These are phyloP conservation scores for Mechanitis messenoides DNA, from an alignment of 2,888 invertebrate species.

Conservation along the genomic window DNA sequence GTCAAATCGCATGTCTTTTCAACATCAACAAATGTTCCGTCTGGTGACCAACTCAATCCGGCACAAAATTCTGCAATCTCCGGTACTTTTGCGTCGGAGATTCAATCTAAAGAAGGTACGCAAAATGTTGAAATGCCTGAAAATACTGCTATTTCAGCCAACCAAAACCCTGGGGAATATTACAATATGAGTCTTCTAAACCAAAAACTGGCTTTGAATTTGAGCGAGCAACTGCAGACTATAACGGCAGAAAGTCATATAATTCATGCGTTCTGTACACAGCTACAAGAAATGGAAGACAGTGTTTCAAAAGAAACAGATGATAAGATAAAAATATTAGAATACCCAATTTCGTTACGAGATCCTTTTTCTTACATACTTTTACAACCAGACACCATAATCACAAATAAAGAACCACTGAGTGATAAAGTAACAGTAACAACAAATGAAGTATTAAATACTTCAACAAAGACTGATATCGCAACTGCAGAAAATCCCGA, in stretches of 20 bases:
- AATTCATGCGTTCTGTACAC: slow-evolving; percentile 8
- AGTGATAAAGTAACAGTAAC: not conserved
- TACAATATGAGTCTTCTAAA: slow-evolving; percentile 14
- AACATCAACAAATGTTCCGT: slow-evolving; percentile 7
- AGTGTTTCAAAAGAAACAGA: not conserved
- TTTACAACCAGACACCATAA: slow-evolving; percentile 4
- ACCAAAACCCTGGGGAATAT: slow-evolving; percentile 30
- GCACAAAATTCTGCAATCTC: slow-evolving; percentile 26
- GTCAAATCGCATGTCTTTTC: not conserved
- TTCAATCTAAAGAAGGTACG: not conserved
- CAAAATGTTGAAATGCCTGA: slow-evolving; percentile 6
- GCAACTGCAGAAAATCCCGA: slow-evolving; percentile 28
- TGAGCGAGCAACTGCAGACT: not conserved
- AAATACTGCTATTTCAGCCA: slow-evolving; percentile 29
- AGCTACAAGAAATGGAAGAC: slow-evolving; percentile 6
- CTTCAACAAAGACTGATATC: slow-evolving; percentile 17
- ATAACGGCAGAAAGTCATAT: not conserved
- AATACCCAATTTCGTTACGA: not conserved
- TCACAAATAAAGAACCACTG: not conserved
- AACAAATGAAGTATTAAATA: not conserved
- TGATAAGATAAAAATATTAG: not conserved
- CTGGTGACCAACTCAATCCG: not conserved
- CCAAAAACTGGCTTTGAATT: not conserved
- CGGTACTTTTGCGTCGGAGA: slow-evolving; percentile 11
- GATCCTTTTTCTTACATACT: slow-evolving; percentile 9